These are phyloP conservation scores for Pediacus dermestoides DNA, from an alignment of 2,888 invertebrate species.

Conservation along the genomic window DNA sequence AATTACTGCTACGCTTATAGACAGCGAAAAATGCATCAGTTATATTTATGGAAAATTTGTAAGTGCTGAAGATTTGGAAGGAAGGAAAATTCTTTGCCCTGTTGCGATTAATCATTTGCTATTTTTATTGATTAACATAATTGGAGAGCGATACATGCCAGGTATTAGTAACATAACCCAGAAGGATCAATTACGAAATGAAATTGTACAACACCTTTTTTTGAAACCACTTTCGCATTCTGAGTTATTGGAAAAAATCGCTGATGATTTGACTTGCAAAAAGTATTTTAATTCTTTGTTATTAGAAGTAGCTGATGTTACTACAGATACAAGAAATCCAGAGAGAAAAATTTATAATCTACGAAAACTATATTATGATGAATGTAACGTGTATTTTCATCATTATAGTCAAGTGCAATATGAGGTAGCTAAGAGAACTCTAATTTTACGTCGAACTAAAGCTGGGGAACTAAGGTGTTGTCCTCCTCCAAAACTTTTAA, in stretches of 20 bases:
- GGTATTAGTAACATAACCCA: slow-evolving; percentile 75
- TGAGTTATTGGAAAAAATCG: slow-evolving; percentile 82
- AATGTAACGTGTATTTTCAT: slow-evolving; percentile 97
- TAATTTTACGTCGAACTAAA: slow-evolving; percentile 76
- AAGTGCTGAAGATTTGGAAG: slow-evolving; percentile 76
- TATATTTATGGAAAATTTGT: slow-evolving; percentile 89
- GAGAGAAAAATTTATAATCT: slow-evolving; percentile 88
- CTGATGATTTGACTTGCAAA: slow-evolving; percentile 82
- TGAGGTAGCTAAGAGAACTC: slow-evolving; percentile 87
- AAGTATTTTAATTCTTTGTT: slow-evolving; percentile 84
- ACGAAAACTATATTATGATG: slow-evolving; percentile 74
- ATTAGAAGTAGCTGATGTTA: slow-evolving; percentile 82
- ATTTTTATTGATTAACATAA: slow-evolving; percentile 76
- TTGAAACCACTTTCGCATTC: slow-evolving; percentile 94
- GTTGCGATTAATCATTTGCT: slow-evolving; percentile 69
- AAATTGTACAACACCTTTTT: slow-evolving; percentile 94
- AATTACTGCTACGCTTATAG: slow-evolving; percentile 81
- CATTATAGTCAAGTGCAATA: slow-evolving; percentile 93
- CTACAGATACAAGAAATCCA: slow-evolving; percentile 70
- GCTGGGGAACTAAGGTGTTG: slow-evolving; percentile 80
- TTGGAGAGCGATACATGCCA: slow-evolving; percentile 64
- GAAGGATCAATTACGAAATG: slow-evolving; percentile 85
- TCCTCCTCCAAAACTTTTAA: slow-evolving; percentile 83
- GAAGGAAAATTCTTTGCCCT: slow-evolving; percentile 74
- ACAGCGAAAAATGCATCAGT: slow-evolving; percentile 89